Evolutionary conservation across 2,113 vertebrate genomes (phyloP), one percentile per base, ranked within the genome.

Genomic region (Tinamus guttatus): DNA sequence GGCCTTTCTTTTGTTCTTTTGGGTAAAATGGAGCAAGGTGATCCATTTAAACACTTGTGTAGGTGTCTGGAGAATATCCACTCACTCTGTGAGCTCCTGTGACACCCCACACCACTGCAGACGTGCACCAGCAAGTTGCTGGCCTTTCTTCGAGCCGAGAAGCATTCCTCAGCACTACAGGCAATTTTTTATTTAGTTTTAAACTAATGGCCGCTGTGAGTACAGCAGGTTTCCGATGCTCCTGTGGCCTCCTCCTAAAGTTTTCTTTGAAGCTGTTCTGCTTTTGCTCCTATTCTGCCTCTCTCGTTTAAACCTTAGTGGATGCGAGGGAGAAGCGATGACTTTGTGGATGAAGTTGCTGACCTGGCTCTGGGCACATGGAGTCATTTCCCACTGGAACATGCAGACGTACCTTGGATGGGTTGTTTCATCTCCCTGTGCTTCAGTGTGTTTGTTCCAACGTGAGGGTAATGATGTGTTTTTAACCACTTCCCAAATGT

Each of bases 401-500:
- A 1, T 45, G 63, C 0, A 2, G 15, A 22, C 0, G 2, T 14
- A 47, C 21, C 62, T 68, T 0, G 0, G 28, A 19, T 45, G 63
- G n/a, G 27, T 45, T 1, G 21, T 65, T 81, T 75, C 21, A 38
- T 13, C 71, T 27, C 43, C 73, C 7, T 17, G 14, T 1, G 2
- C 49, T 49, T 49, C 2, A 1, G 19, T 49, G 32, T 85, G 11
- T 27, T 30, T 25, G 17, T 54, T 47, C 51, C n/a, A 30, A 28
- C 8, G 52, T 2, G 7, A n/a, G 3, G 3, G 59, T 17, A 27
- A 14, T 74, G 56, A 69, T 41, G 17, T 56, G 79, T 34, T 13
- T 71, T 14, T 71, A 32, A 40, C 51, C 12, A n/a, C 24, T 63
- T 78, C 45, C 40, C 81, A 36, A 56, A 41, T 8, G 17, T 34